Conservation (phyloP, 2,888 invertebrate species). For the Augiades crinisus region DNA sequence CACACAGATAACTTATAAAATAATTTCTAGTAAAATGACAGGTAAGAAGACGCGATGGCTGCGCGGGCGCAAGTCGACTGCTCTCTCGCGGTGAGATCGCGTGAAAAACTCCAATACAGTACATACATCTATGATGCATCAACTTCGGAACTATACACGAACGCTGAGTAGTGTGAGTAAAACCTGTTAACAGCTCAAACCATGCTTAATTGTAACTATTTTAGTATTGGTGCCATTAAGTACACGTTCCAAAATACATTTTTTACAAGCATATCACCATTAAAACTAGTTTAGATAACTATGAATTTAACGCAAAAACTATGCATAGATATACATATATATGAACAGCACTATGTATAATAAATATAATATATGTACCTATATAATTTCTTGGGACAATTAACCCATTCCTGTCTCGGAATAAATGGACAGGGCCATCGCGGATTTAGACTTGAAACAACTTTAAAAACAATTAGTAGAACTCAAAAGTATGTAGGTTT, state of each 20-base stretch:
- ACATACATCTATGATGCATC: conserved; percentile 60
- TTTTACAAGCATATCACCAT: not conserved
- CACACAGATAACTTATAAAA: conserved; percentile 2
- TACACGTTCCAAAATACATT: not conserved
- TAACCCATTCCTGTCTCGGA: no score
- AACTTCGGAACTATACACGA: conserved; percentile 29
- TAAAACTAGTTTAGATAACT: no score
- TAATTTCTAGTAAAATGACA: conserved; percentile 4
- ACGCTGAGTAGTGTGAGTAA: conserved; percentile 11
- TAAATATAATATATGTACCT: no score
- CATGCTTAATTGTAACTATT: conserved; percentile 13
- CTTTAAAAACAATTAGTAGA: no score
- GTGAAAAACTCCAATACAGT: conserved; percentile 71
- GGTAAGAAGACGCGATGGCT: conserved; percentile 45
- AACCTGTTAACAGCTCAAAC: conserved; percentile 13
- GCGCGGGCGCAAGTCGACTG: conserved; percentile 66
- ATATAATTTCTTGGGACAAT: no score
- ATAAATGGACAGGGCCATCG: no score
- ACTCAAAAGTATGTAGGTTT: no score
- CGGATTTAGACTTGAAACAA: no score
- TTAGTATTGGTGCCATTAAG: not conserved
- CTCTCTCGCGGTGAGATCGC: conserved; percentile 77
- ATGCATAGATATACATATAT: no score
- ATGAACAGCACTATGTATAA: no score
- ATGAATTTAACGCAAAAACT: no score